Conservation (phyloP, 2,113 vertebrate genomes). For the Caranx melampygus region DNA sequence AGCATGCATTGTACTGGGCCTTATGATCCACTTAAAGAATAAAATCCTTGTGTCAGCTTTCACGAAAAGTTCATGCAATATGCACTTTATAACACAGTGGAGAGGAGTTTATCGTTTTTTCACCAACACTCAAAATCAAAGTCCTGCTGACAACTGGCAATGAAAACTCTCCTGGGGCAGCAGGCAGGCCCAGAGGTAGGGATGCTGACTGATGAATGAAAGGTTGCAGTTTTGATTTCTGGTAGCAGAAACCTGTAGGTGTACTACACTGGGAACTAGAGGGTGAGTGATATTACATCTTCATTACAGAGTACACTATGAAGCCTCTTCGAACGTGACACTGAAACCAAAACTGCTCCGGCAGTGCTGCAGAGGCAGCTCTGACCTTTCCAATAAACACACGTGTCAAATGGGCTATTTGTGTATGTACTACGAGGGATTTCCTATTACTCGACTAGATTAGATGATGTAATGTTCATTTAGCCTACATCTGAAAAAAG, state of each 20-base stretch:
- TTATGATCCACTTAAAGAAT: conserved; percentile 9
- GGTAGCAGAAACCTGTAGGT: conserved; percentile 42
- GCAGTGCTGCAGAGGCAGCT: not conserved
- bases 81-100: conserved; percentile 29
- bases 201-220: conserved; percentile 37
- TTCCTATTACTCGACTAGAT: conserved; percentile 45
- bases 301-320: conserved; percentile 7
- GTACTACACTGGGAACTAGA: conserved; percentile 13
- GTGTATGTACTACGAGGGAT: conserved; percentile 16
- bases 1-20: conserved; percentile 12
- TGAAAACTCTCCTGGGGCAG: conserved; percentile 42
- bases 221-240: conserved; percentile 54
- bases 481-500: conserved; percentile 25
- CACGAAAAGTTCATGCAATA: conserved; percentile 2
- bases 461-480: conserved; percentile 23
- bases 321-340: conserved; percentile 22
- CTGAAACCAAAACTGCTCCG: conserved; percentile 2
- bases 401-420: conserved; percentile 27
- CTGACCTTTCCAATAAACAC: conserved; percentile 48
- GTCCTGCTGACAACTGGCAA: conserved; percentile 57
- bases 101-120: conserved; percentile 44
- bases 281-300: conserved; percentile 40
- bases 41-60: conserved; percentile 38
- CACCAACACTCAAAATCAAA: conserved; percentile 39
- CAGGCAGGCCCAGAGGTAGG: conserved; percentile 36